phyloP scores from a whole-genome alignment of 2,113 vertebrate genomes.

The Equus quagga region DNA sequence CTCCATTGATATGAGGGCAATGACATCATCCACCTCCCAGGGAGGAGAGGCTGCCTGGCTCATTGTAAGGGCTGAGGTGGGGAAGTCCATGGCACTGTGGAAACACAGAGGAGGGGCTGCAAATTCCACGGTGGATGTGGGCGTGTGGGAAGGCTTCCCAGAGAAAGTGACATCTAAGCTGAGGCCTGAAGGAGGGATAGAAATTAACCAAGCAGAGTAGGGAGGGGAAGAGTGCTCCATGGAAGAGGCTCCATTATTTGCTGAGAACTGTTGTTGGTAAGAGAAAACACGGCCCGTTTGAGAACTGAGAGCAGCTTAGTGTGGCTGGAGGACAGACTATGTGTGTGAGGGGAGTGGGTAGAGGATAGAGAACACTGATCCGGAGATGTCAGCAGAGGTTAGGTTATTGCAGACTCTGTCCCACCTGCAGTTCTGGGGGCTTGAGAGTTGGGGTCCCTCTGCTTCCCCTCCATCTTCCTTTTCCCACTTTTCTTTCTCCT shows the following conservation, averaged over 20 bases:
- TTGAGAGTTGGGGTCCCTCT: neutral
- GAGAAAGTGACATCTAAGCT: neutral
- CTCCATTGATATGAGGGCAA: neutral
- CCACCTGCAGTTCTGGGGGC: neutral
- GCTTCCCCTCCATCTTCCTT: neutral
- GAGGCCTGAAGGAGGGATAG: neutral
- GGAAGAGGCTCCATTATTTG: neutral
- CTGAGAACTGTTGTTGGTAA: neutral
- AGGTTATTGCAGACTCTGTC: neutral
- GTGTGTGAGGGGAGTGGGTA: fast-evolving
- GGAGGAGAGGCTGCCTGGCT: neutral
- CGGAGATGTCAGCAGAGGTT: neutral
- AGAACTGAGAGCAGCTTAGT: neutral
- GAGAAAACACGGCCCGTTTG: neutral
- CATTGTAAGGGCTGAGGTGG: too few species aligned
- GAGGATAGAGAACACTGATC: neutral
- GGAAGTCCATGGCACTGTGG: neutral
- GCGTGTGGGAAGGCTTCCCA: neutral
- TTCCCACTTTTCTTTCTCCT: neutral
- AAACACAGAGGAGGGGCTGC: neutral
- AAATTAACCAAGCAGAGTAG: neutral
- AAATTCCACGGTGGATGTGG: fast-evolving
- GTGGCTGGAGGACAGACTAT: neutral
- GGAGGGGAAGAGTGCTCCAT: neutral
- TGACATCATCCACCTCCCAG: neutral